Conservation (phyloP, 2,113 vertebrate genomes). For the Syngnathus floridae region DNA sequence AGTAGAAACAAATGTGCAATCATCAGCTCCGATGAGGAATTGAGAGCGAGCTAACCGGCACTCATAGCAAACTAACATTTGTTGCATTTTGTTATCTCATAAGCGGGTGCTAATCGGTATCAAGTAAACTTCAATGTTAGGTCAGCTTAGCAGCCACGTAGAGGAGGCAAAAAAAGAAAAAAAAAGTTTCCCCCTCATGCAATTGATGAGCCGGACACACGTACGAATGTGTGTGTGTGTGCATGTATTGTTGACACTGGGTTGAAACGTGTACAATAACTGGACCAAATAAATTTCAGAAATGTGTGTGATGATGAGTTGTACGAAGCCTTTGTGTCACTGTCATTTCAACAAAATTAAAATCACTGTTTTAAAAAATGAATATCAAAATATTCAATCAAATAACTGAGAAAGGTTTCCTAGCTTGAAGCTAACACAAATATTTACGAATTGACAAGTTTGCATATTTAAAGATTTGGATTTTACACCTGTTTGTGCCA, state of each 20-base stretch:
- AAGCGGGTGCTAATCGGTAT: not conserved
- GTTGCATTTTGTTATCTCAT: constrained; percentile 8
- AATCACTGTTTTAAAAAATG: no score
- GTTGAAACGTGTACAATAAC: constrained; percentile 10
- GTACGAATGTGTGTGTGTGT: constrained; percentile 28
- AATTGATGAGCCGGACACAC: not conserved
- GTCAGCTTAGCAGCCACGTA: not conserved
- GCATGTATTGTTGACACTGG: constrained; percentile 6
- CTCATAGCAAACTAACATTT: constrained; percentile 34
- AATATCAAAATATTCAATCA: no score
- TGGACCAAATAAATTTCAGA: constrained; percentile 11
- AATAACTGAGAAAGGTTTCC: not conserved
- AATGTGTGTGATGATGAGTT: constrained; percentile 14
- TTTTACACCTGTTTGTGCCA: no score
- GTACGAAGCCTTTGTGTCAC: not conserved
- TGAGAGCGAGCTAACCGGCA: constrained; percentile 63
- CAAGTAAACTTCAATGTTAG: not conserved
- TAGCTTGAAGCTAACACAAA: not conserved
- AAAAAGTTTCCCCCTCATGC: not conserved
- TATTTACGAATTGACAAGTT: no score
- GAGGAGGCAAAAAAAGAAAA: not conserved
- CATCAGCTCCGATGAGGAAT: constrained; percentile 20
- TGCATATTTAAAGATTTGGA: no score
- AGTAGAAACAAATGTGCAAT: constrained; percentile 17
- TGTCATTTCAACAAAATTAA: no score